These are phyloP conservation scores for Zygothrica quintamaculata DNA, from an alignment of 2,888 invertebrate genomes.

Conservation along the genomic window DNA sequence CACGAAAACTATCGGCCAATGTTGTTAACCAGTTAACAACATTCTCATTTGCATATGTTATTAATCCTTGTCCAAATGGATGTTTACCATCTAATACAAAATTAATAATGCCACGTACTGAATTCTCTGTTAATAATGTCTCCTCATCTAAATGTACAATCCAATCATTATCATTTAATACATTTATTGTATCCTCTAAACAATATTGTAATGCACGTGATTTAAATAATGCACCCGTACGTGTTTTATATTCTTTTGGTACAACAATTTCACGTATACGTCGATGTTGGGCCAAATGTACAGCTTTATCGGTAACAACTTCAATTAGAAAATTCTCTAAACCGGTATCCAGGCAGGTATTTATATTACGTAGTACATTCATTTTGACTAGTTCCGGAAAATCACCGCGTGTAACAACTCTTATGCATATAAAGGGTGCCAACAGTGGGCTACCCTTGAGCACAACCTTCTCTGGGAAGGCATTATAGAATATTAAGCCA, in stretches of 20 bases:
- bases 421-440: conserved; percentile 97
- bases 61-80: conserved; percentile 97
- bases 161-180: conserved; percentile 95
- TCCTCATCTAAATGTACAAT: conserved; percentile 99
- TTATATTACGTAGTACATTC: conserved; percentile 94
- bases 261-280: conserved; percentile 95
- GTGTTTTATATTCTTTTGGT: conserved; percentile 93
- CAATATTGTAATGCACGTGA: conserved; percentile 98
- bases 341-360: conserved; percentile 94
- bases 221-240: conserved; percentile 96
- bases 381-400: conserved; percentile 95
- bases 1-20: conserved; percentile 96
- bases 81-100: conserved; percentile 97
- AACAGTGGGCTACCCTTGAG: conserved; percentile 95
- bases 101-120: conserved; percentile 94
- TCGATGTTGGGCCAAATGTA: conserved; percentile 91
- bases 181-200: conserved; percentile 94
- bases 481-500: conserved; percentile 95
- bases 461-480: conserved; percentile 95
- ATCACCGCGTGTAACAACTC: conserved; percentile 97
- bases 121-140: conserved; percentile 96
- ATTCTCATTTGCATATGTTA: conserved; percentile 98
- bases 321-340: conserved; percentile 98
- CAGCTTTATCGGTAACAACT: conserved; percentile 96
- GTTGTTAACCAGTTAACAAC: conserved; percentile 99